phyloP scores from a whole-genome alignment of 2,888 invertebrate species.

The Acanthacorydalis orientalis region DNA sequence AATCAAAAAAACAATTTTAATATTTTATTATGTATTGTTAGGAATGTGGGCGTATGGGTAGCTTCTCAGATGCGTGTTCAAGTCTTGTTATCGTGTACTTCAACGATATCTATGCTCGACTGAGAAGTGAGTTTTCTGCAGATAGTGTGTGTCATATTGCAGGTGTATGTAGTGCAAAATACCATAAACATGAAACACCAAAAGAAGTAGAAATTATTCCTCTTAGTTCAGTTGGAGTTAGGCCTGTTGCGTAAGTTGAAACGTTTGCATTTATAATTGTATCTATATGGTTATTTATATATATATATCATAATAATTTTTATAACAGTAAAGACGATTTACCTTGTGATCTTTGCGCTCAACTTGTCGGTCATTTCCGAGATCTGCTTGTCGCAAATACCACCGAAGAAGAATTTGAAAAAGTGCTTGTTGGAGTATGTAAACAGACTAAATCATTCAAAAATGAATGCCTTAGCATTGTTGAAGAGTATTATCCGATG shows the following conservation, averaged over 20 bases:
- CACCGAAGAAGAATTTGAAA: conserved; percentile 65
- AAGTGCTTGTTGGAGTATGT: conserved; percentile 61
- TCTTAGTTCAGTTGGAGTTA: conserved; percentile 36
- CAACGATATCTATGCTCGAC: conserved; percentile 45
- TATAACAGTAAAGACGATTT: conserved; percentile 34
- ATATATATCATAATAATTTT: conserved; percentile 1
- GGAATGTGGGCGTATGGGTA: conserved; percentile 51
- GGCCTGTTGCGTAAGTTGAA: conserved; percentile 25
- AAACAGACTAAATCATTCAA: conserved; percentile 60
- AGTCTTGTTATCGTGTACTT: conserved; percentile 57
- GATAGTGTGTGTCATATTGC: conserved; percentile 56
- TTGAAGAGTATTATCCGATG: conserved; percentile 59
- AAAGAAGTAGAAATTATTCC: conserved; percentile 37
- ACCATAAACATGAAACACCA: conserved; percentile 46
- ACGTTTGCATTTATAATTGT: conserved; percentile 3
- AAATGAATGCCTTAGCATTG: conserved; percentile 55
- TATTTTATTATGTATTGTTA: too few relatives aligned
- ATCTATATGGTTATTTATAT: not conserved
- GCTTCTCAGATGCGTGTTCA: conserved; percentile 65
- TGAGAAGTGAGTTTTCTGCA: conserved; percentile 42
- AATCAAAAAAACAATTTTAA: too few relatives aligned
- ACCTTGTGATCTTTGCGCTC: conserved; percentile 74
- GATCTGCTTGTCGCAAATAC: conserved; percentile 72
- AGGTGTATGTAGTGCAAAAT: conserved; percentile 53
- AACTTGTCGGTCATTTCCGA: conserved; percentile 60